Conservation (phyloP, 1,140 invertebrate species). For the Bombus pyrosoma region DNA sequence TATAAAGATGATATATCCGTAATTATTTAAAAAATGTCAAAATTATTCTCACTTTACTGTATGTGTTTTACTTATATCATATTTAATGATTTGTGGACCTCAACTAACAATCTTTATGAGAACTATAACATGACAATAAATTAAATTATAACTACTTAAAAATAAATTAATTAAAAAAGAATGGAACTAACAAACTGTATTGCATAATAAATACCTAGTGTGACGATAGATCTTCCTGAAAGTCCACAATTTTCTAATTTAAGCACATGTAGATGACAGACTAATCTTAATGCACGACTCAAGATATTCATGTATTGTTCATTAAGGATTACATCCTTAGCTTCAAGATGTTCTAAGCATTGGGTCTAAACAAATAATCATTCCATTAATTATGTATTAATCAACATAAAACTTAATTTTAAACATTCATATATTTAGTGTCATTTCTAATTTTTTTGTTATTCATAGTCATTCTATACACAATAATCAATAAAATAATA, state of each 20-base stretch:
- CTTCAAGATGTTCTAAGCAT: constrained; percentile 88
- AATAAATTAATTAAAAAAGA: constrained; percentile 1
- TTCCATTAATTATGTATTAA: constrained; percentile 47
- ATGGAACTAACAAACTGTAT: constrained; percentile 22
- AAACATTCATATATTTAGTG: background rate
- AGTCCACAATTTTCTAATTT: constrained; percentile 90
- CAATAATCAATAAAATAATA: constrained; percentile 4
- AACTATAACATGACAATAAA: background rate
- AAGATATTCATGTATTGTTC: constrained; percentile 88
- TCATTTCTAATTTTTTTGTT: background rate
- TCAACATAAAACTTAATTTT: constrained; percentile 11
- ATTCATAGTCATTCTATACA: background rate
- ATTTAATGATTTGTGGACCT: constrained; percentile 23
- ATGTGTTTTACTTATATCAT: background rate
- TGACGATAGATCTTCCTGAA: constrained; percentile 85
- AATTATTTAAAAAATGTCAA: background rate
- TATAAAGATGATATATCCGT: too few species aligned
- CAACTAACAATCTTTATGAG: background rate
- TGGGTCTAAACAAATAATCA: constrained; percentile 84
- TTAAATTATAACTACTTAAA: background rate
- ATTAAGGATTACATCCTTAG: constrained; percentile 86
- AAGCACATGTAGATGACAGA: constrained; percentile 87
- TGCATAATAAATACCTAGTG: constrained; percentile 84
- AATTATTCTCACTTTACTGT: background rate
- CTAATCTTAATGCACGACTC: constrained; percentile 86